Base-by-base conservation (phyloP, 2,797 vertebrate species). In the Aeoliscus strigatus region DNA sequence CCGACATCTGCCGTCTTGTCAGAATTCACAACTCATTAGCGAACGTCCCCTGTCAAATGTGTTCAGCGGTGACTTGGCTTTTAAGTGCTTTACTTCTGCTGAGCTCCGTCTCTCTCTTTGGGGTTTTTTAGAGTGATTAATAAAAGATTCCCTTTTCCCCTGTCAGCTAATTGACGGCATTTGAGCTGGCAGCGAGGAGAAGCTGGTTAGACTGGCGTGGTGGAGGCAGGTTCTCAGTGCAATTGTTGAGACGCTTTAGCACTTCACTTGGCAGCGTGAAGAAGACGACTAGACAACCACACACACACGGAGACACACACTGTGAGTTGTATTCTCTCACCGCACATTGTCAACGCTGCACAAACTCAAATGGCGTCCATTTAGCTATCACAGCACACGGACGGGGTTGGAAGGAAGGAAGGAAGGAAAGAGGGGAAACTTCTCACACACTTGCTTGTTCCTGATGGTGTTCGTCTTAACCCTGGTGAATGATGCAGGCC, bases 401-500 rank as follows among this genome's bases (percentile, higher is more conserved):
- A 33, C 41, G 24, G 42, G 14, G n/a, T n/a, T n/a, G n/a, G 35
- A 35, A 9, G 41, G 9, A 51, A 1, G 16, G 46, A 60, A 21
- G 27, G 35, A 47, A 51, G 33, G 14, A 51, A 54, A 54, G 70
- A 37, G 34, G 39, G 62, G 51, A 80, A 80, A 81, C 55, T 67
- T 78, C 52, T 53, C 44, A 58, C 57, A 51, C 60, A 51, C 60
- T 50, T 3, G 28, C 66, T 77, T 28, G 33, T 76, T 75, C 68
- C 56, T 9, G 18, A 27, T 32, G 39, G 58, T 66, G 73, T 82
- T 78, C 30, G 75, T 66, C 63, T 81, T 78, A 82, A 77, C 67
- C 56, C 76, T 84, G 75, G 83, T 86, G 69, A 87, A 85, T 80
- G 55, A 86, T 87, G 73, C 63, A 83, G 48, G 41, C 24, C 26